Evolutionary conservation across 2,113 vertebrate genomes (phyloP).

Genomic region (Cyprinus carpio): DNA sequence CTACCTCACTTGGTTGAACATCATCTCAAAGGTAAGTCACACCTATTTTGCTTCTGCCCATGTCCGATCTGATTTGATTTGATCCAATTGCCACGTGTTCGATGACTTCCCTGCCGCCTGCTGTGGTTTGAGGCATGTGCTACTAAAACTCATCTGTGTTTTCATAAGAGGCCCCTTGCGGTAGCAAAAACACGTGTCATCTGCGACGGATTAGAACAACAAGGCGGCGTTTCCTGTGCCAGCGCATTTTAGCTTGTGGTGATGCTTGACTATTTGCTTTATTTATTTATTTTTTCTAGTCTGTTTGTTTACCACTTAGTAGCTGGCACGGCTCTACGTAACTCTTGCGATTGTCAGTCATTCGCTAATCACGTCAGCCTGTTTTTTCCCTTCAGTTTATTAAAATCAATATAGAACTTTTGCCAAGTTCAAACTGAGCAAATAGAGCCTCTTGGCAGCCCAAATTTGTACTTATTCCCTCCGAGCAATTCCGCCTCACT

Average conservation of each 20-base stretch:
- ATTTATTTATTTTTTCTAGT: slow-evolving; percentile 12
- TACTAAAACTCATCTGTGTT: slow-evolving; percentile 18
- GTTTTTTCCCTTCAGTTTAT: background rate
- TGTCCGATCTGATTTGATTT: slow-evolving; percentile 29
- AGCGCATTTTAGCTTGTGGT: slow-evolving; percentile 6
- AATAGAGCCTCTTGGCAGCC: slow-evolving; percentile 26
- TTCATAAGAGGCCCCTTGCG: slow-evolving; percentile 21
- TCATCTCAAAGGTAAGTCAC: slow-evolving; percentile 62
- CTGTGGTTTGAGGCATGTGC: slow-evolving; percentile 19
- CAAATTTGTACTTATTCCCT: slow-evolving; percentile 36
- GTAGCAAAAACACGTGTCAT: slow-evolving; percentile 11
- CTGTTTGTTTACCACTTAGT: slow-evolving; percentile 19
- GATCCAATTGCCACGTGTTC: background rate
- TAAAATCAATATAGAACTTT: slow-evolving; percentile 18
- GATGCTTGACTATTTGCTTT: slow-evolving; percentile 19
- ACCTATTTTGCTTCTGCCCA: slow-evolving; percentile 45
- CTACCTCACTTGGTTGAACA: slow-evolving; percentile 28
- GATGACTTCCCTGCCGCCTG: background rate
- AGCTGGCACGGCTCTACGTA: background rate
- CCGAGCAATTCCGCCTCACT: slow-evolving; percentile 32
- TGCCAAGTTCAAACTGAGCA: slow-evolving; percentile 16
- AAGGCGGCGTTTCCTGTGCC: slow-evolving; percentile 24
- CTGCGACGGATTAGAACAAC: slow-evolving; percentile 10
- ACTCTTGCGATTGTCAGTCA: slow-evolving; percentile 31
- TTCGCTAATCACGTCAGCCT: background rate